Percentiles rank a stretch among this genome's conserved stretches.
Evolutionary conservation across 2,888 invertebrate genomes (phyloP).

Genomic region (Tetranychus piercei): DNA sequence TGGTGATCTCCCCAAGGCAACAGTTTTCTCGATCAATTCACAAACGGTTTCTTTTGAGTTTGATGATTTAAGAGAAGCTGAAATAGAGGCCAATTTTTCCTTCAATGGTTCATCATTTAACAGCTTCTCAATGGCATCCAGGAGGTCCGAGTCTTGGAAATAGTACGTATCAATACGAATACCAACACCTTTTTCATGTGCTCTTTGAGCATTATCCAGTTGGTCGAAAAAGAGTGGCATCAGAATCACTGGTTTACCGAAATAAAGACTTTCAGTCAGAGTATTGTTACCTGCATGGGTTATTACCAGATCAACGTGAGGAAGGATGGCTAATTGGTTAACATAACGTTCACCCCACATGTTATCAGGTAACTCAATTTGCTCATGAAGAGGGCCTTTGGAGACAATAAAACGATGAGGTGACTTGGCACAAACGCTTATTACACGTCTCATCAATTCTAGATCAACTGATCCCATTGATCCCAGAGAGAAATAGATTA

Average conservation of each 20-base stretch:
- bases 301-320: background rate
- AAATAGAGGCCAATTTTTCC: background rate
- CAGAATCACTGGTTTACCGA: conserved; percentile 17
- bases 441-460: background rate
- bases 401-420: conserved; percentile 7
- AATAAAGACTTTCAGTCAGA: background rate
- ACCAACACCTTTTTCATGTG: background rate
- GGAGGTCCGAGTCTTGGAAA: background rate
- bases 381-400: conserved; percentile 2
- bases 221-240: conserved; percentile 11
- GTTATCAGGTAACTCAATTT: background rate
- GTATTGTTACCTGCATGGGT: background rate
- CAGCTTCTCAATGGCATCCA: background rate
- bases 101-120: background rate
- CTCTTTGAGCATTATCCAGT: conserved; percentile 1
- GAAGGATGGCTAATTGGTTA: background rate
- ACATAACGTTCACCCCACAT: background rate
- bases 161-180: background rate
- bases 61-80: background rate
- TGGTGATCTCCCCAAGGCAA: background rate
- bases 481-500: conserved; percentile 8
- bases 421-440: background rate
- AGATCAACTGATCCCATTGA: conserved; percentile 5
- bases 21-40: background rate
- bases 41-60: background rate